Evolutionary conservation across 2,113 vertebrate species (phyloP), one percentile per base, ranked within the genome.

Genomic region (Cettia cetti): DNA sequence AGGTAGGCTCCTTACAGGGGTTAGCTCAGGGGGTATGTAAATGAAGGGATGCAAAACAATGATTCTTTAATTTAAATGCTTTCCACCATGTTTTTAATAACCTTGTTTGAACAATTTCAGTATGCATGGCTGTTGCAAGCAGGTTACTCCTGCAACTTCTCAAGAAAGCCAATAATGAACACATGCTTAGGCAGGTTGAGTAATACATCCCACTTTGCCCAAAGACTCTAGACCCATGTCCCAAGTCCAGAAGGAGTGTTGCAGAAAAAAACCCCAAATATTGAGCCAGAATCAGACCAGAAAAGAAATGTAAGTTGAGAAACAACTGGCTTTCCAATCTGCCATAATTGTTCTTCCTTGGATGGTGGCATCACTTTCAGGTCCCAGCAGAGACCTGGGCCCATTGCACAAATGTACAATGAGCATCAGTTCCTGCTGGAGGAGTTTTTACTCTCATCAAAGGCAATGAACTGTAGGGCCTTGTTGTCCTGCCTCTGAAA

Each of bases 191-290:
- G 10, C 16, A 78, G 52, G 27, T 15, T 70, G 35, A 45, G 60
- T 56, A 88, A 77, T 26, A 30, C 17, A 26, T 26, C 63, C 15
- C 24, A 18, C 33, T 85, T 87, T 68, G 33, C 31, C 79, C 30
- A 39, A 27, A 92, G 35, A 16, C 33, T 30, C 22, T 8, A 49
- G 40, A 72, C 50, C 11, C 42, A 12, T 59, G 35, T 50, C 19
- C 23, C 33, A 63, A 54, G 24, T 15, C 45, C 54, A 70, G 2
- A 28, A 75, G 49, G 26, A 53, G 13, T 56, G 15, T 6, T 56
- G 52, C 10, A n/a, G 3, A 15, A 24, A 33, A 37, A 40, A 42
- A 9, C 0, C 8, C 17, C 30, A 53, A 61, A 81, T 4, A 0
- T 17, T 61, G 27, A n/a, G 14, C 10, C 71, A 90, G 66, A 92